Percentiles rank a stretch among this genome's conserved stretches.
phyloP scores from a whole-genome alignment of 2,113 vertebrate genomes.

The Cervus canadensis region DNA sequence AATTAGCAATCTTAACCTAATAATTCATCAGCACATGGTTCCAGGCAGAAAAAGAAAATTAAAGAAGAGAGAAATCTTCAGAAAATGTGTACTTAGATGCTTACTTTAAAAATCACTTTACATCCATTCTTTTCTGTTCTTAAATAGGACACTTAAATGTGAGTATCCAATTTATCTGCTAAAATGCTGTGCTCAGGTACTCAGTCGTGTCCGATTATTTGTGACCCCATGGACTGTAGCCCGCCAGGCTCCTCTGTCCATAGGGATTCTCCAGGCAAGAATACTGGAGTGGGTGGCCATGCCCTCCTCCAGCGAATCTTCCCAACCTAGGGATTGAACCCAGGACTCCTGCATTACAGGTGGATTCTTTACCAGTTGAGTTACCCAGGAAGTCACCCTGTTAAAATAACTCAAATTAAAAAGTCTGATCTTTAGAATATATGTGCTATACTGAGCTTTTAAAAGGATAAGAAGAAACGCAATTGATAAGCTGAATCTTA shows the following conservation, averaged over 20 bases:
- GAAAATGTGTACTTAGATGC: not conserved
- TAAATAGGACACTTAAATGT: not conserved
- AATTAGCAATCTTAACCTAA: not conserved
- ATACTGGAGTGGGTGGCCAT: not conserved
- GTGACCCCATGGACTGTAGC: too few relatives aligned
- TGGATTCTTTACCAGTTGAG: not conserved
- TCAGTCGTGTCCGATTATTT: too few relatives aligned
- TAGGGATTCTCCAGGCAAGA: not conserved
- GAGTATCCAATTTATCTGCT: not conserved
- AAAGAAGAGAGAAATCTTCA: not conserved
- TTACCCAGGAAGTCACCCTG: not conserved
- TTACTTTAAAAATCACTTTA: not conserved
- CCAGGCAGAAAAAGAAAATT: not conserved
- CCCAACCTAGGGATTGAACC: not conserved
- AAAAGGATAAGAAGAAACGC: not conserved
- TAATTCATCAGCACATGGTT: not conserved
- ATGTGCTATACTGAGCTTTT: not conserved
- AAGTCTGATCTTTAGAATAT: slow-evolving; percentile 2
- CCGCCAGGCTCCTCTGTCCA: not conserved
- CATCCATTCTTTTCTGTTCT: not conserved
- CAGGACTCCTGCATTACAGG: not conserved
- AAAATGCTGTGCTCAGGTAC: not conserved
- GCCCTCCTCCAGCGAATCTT: not conserved
- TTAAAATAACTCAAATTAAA: not conserved
- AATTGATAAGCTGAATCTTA: not conserved